Evolutionary conservation across 2,113 vertebrate species (phyloP), one percentile per base, ranked within the genome.

Genomic region (Leuciscus idus): DNA sequence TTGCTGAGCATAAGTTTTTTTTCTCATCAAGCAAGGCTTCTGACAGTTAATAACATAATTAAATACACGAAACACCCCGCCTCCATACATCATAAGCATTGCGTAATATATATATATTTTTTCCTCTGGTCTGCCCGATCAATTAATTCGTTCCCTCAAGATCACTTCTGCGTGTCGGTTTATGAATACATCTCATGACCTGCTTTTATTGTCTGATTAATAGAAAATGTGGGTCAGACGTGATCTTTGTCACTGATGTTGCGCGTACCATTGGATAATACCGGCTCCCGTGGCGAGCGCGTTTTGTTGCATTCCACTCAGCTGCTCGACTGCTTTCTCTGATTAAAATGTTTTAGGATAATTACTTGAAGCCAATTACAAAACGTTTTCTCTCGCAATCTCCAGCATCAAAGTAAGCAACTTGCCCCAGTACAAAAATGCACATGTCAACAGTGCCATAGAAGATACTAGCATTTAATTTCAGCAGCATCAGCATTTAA

Each of bases 171-270:
- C 26, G 57, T 75, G 33, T 62, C 39, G 79, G 77, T 72, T 43
- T 61, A 70, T 84, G 39, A 73, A 84, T 9, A 43, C 36, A 57
- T 62, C 43, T 64, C 55, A 73, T 78, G 84, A 66, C 76, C 76
- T 43, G 84, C 84, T 84, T 88, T 61, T 61, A 75, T 46, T 26
- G 55, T 23, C 28, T 62, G 52, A n/a, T 84, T 89, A 39, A 64
- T 30, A 57, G 85, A 84, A 72, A 86, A 86, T 82, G 80, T 88
- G 89, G 89, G 89, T 90, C 87, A 90, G 77, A 81, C 84, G 83
- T 86, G 78, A 88, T 85, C 78, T 82, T 79, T 83, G 46, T n/a
- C 72, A 81, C 72, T 85, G 36, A 77, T 78, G 39, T 82, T 81
- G 68, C 62, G 59, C 72, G 52, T 89, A 55, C 52, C 79, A 79